A percentile compares a stretch with the other conserved stretches of the same genome.
Evolutionary conservation across 1,140 invertebrate genomes (phyloP).

Genomic region (Harpegnathos saltator): DNA sequence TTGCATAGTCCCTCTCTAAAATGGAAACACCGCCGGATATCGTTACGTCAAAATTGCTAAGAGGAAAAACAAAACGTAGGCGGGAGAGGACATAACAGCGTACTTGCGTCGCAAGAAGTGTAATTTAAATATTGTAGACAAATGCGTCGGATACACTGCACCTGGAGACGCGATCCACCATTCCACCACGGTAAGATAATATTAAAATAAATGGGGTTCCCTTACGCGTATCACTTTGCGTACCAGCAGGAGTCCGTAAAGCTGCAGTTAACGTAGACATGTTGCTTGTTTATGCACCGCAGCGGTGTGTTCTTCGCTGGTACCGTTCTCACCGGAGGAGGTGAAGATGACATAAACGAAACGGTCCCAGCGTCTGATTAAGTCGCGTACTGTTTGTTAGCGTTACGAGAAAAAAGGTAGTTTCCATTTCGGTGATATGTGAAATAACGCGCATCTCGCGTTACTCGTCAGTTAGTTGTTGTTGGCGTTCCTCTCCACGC

Average conservation of each 20-base stretch:
- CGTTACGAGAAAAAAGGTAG: not conserved
- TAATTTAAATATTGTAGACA: constrained; percentile 1
- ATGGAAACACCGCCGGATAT: not conserved
- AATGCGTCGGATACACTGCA: not conserved
- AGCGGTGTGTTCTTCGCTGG: constrained; percentile 45
- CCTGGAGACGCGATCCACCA: not conserved
- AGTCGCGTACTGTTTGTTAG: constrained; percentile 14
- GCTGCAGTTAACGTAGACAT: constrained; percentile 38
- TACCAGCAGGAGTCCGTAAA: constrained; percentile 45
- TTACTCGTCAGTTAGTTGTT: too few relatives aligned
- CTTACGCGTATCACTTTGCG: constrained; percentile 45
- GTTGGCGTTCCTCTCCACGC: not conserved
- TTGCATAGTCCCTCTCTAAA: not conserved
- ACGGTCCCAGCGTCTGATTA: constrained; percentile 22
- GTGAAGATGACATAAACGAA: constrained; percentile 42
- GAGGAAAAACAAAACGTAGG: not conserved
- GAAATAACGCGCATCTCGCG: not conserved
- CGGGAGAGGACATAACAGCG: not conserved
- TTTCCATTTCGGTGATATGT: constrained; percentile 3
- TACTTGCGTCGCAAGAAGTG: constrained; percentile 9
- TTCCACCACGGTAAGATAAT: not conserved
- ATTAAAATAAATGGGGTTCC: constrained; percentile 43
- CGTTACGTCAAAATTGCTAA: not conserved
- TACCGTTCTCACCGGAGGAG: constrained; percentile 41
- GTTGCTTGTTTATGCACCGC: constrained; percentile 45